phyloP scores from a whole-genome alignment of 2,797 vertebrate species.

The Chelon labrosus region DNA sequence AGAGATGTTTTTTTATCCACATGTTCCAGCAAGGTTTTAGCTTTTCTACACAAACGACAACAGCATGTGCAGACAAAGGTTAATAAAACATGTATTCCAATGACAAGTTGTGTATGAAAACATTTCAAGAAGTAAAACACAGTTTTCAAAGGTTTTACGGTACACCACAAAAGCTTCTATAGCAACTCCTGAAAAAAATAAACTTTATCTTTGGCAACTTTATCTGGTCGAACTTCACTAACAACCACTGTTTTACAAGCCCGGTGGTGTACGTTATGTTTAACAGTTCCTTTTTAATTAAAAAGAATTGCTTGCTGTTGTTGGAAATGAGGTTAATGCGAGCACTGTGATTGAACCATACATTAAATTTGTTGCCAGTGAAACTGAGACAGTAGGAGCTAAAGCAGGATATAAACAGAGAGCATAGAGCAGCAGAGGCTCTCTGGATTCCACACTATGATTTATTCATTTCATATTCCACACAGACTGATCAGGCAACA shows the following conservation, averaged over 20 bases:
- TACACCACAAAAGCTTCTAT: too few species aligned
- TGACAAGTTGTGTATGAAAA: too few species aligned
- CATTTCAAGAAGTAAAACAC: too few species aligned
- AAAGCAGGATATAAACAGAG: neutral
- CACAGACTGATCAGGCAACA: too few species aligned
- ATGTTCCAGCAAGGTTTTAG: too few species aligned
- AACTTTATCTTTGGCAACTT: neutral
- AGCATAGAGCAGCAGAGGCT: neutral
- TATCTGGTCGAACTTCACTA: neutral
- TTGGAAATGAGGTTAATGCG: slow-evolving; percentile 4
- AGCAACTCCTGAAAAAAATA: neutral
- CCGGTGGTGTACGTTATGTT: too few species aligned
- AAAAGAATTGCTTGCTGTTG: neutral
- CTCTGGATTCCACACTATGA: neutral
- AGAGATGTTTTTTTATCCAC: neutral
- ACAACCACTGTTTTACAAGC: too few species aligned
- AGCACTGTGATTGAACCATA: slow-evolving; percentile 5
- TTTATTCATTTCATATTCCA: neutral
- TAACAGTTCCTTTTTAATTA: neutral
- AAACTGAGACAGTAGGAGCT: slow-evolving; percentile 7
- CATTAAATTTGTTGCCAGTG: neutral
- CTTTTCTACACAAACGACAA: too few species aligned
- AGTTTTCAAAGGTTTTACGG: too few species aligned
- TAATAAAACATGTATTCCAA: too few species aligned
- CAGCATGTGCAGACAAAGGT: too few species aligned